Conservation (phyloP, 2,797 vertebrate genomes). For the Aselliscus stoliczkanus region DNA sequence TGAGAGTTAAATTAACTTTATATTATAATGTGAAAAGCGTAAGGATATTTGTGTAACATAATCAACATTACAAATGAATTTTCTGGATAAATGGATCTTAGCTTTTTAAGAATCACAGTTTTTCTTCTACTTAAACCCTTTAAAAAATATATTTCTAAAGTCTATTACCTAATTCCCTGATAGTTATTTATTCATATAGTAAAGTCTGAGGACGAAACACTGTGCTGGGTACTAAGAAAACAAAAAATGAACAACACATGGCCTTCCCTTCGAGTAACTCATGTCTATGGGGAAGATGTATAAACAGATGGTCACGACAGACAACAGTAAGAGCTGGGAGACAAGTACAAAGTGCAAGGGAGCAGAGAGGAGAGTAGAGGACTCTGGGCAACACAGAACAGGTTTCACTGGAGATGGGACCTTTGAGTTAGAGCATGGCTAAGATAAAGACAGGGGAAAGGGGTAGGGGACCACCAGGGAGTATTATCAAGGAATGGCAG, state of each 20-base stretch:
- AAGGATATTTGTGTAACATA: constrained; percentile 57
- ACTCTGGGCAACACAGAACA: neutral
- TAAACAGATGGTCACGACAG: neutral
- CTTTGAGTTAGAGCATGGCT: neutral
- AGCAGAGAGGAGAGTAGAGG: neutral
- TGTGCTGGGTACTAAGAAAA: neutral
- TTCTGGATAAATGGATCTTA: neutral
- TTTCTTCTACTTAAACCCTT: neutral
- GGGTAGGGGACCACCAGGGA: no score
- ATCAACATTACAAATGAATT: constrained; percentile 45
- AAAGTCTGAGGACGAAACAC: neutral
- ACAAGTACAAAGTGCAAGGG: neutral
- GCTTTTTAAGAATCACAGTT: neutral
- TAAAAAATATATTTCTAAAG: neutral
- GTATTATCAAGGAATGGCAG: neutral
- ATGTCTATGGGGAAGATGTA: neutral
- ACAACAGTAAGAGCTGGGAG: neutral
- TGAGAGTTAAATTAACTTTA: constrained; percentile 54
- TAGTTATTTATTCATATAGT: neutral
- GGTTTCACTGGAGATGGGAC: neutral
- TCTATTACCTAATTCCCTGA: neutral
- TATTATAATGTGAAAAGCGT: constrained; percentile 65
- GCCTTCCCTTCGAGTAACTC: neutral
- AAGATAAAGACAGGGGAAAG: neutral
- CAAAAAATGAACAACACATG: neutral